These are phyloP conservation scores for Drosophila vallismaia DNA, from an alignment of 2,888 invertebrate genomes.

Conservation along the genomic window DNA sequence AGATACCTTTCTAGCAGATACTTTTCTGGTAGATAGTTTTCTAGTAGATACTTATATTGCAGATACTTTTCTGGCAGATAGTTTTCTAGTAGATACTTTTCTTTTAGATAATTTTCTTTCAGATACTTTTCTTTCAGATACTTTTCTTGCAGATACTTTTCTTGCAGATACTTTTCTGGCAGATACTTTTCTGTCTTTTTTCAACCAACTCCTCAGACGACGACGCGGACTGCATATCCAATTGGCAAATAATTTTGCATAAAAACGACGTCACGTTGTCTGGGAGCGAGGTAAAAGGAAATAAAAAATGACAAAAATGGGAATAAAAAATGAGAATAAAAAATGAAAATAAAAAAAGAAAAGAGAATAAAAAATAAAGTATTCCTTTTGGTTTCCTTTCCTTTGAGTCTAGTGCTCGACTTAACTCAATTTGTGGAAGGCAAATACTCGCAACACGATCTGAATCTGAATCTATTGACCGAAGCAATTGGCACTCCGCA, in stretches of 20 bases:
- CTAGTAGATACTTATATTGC: no score
- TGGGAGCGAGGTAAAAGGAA: conserved; percentile 3
- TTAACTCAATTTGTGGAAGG: conserved; percentile 52
- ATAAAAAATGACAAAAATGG: background rate
- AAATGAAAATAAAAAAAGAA: no score
- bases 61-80: no score
- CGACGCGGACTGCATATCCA: conserved; percentile 25
- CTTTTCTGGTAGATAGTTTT: no score
- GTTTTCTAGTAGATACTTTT: no score
- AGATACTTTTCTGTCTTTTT: conserved; percentile 14
- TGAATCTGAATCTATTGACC: conserved; percentile 44
- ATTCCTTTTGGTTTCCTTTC: no score
- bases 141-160: background rate
- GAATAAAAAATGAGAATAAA: background rate
- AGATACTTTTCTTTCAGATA: no score
- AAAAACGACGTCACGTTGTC: conserved; percentile 47
- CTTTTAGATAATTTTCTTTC: no score
- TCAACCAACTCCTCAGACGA: conserved; percentile 23
- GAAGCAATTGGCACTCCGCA: conserved; percentile 36
- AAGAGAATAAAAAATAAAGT: background rate
- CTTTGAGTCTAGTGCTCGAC: conserved; percentile 24
- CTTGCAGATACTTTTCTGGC: conserved; percentile 39
- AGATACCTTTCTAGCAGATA: no score
- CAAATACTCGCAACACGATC: conserved; percentile 26
- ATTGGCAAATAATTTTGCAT: conserved; percentile 43